phyloP scores from a whole-genome alignment of 2,113 vertebrate genomes.

The Ariopsis seemanni region DNA sequence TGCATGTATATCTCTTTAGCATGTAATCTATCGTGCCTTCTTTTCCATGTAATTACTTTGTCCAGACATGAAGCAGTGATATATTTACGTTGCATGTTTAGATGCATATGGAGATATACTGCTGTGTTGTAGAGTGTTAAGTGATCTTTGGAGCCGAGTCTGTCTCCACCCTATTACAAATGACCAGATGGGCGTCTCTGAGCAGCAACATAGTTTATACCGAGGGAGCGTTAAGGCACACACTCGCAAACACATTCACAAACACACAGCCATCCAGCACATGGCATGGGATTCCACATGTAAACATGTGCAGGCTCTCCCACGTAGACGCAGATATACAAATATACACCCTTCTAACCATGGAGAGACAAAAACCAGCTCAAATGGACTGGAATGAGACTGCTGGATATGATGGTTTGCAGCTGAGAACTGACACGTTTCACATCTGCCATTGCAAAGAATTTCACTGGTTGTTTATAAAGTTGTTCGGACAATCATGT shows the following conservation, averaged over 20 bases:
- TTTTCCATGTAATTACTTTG: neutral
- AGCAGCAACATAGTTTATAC: slow-evolving; percentile 47
- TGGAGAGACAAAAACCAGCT: slow-evolving; percentile 39
- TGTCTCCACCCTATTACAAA: slow-evolving; percentile 48
- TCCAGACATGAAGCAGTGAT: slow-evolving; percentile 9
- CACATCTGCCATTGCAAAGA: slow-evolving; percentile 6
- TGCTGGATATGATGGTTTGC: slow-evolving; percentile 23
- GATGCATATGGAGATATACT: slow-evolving; percentile 25
- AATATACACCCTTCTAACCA: slow-evolving; percentile 42
- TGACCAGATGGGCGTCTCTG: slow-evolving; percentile 47
- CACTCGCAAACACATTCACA: slow-evolving; percentile 44
- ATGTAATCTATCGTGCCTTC: neutral
- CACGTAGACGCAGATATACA: slow-evolving; percentile 42
- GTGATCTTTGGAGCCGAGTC: slow-evolving; percentile 39
- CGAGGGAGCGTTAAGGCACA: slow-evolving; percentile 36
- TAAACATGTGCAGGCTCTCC: slow-evolving; percentile 45
- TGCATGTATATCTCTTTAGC: neutral
- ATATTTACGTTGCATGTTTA: slow-evolving; percentile 35
- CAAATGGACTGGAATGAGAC: slow-evolving; percentile 26
- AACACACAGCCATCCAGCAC: slow-evolving; percentile 29
- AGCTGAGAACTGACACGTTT: slow-evolving; percentile 23
- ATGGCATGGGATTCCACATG: slow-evolving; percentile 22
- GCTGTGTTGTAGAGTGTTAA: slow-evolving; percentile 11
- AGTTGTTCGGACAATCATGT: neutral
- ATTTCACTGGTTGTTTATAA: neutral